Percentiles rank a stretch among this genome's conserved stretches.
Conservation (phyloP, 2,113 vertebrate species). For the Eubucco bourcierii region DNA sequence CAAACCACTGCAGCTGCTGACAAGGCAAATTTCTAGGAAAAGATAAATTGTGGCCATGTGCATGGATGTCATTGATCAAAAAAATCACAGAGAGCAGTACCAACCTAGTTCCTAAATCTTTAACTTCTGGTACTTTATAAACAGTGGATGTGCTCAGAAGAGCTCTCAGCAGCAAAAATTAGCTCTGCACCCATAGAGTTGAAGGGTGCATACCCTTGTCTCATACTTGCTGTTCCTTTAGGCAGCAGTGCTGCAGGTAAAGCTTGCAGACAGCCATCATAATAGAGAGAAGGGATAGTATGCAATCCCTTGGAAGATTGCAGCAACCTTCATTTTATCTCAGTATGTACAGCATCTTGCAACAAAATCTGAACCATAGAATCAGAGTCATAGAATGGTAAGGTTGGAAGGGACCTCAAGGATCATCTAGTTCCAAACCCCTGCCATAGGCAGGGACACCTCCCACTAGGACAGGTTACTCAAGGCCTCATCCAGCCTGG, state of each 20-base stretch:
- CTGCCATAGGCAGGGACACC: no score
- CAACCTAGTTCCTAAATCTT: background rate
- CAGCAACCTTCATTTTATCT: background rate
- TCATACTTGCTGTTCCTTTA: background rate
- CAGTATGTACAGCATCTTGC: background rate
- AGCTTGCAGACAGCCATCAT: background rate
- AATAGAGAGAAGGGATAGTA: background rate
- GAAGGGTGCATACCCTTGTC: background rate
- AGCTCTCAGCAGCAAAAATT: background rate
- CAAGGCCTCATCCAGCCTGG: no score
- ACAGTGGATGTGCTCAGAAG: background rate
- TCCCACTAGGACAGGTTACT: no score
- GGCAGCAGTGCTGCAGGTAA: background rate
- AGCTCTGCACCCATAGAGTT: background rate
- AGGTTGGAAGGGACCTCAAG: no score
- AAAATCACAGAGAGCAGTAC: background rate
- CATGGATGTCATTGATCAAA: constrained; percentile 1
- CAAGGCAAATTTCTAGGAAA: constrained; percentile 33
- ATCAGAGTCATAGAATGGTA: no score
- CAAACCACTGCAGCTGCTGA: background rate
- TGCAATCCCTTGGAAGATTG: background rate
- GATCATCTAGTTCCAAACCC: no score
- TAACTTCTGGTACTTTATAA: background rate
- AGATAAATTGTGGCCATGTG: background rate
- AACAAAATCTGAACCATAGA: background rate